Evolutionary conservation across 2,113 vertebrate genomes (phyloP).

Genomic region (Triplophysa rosa): DNA sequence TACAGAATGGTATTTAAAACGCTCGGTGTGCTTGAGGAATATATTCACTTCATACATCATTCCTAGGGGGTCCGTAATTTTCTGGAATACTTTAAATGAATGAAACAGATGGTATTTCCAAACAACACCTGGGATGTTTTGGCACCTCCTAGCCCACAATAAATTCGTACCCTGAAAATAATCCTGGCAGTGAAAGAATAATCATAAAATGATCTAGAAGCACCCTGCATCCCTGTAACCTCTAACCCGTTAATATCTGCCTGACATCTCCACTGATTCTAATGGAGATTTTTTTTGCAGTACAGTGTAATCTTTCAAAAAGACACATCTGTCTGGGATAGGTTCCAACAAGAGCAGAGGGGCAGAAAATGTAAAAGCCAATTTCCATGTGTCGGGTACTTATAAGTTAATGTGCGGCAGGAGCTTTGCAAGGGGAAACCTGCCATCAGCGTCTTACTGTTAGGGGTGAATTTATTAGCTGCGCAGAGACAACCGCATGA

Average conservation of each 20-base stretch:
- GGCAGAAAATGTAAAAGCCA: constrained; percentile 51
- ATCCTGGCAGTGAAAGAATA: constrained; percentile 12
- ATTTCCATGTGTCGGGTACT: constrained; percentile 64
- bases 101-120: constrained; percentile 73
- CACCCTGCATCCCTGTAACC: constrained; percentile 13
- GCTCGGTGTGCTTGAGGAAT: constrained; percentile 60
- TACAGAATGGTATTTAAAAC: constrained; percentile 63
- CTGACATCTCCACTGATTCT: constrained; percentile 15
- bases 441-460: constrained; percentile 49
- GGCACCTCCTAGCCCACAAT: constrained; percentile 58
- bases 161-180: constrained; percentile 47
- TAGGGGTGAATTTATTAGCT: constrained; percentile 64
- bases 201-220: constrained; percentile 11
- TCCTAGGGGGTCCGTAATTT: constrained; percentile 63
- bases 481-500: constrained; percentile 67
- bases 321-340: constrained; percentile 58
- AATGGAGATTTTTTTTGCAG: constrained; percentile 40
- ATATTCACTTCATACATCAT: constrained; percentile 54
- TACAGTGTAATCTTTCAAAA: constrained; percentile 56
- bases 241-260: constrained; percentile 35
- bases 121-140: constrained; percentile 71
- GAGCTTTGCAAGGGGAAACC: constrained; percentile 50
- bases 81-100: constrained; percentile 72
- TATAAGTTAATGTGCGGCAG: constrained; percentile 64
- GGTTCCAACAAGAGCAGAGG: constrained; percentile 55